Evolutionary conservation across 2,113 vertebrate genomes (phyloP).

Genomic region (Candoia aspera): DNA sequence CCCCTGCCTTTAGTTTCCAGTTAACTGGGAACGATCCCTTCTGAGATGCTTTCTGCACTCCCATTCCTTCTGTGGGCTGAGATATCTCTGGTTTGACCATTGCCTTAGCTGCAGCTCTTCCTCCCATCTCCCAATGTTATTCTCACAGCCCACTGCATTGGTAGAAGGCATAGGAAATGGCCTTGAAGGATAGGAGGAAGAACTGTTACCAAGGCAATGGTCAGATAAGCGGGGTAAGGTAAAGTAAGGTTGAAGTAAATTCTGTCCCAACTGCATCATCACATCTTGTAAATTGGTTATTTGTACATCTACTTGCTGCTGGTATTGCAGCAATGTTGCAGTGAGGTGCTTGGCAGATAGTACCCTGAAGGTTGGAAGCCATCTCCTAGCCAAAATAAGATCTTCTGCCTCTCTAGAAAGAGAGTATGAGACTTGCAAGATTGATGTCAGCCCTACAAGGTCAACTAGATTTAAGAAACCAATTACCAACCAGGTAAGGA

Average conservation of each 20-base stretch:
- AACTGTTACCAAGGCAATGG: neutral
- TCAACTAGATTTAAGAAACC: neutral
- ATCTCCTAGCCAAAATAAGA: neutral
- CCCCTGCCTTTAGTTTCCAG: neutral
- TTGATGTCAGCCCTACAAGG: neutral
- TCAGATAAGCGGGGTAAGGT: neutral
- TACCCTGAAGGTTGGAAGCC: neutral
- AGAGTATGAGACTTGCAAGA: neutral
- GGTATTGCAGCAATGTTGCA: neutral
- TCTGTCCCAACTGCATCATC: neutral
- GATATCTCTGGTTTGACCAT: neutral
- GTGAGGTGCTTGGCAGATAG: neutral
- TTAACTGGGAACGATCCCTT: neutral
- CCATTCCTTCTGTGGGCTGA: neutral
- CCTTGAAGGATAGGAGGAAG: neutral
- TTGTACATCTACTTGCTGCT: neutral
- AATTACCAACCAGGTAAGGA: neutral
- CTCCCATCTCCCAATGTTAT: neutral
- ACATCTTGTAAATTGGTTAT: neutral
- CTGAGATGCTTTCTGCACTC: neutral
- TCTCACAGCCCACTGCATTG: neutral
- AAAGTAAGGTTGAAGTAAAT: neutral
- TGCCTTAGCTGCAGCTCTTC: neutral
- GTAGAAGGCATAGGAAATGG: neutral
- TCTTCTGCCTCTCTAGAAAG: neutral